Evolutionary conservation across 2,888 invertebrate genomes (phyloP).

Genomic region (Platycnemis pennipes): DNA sequence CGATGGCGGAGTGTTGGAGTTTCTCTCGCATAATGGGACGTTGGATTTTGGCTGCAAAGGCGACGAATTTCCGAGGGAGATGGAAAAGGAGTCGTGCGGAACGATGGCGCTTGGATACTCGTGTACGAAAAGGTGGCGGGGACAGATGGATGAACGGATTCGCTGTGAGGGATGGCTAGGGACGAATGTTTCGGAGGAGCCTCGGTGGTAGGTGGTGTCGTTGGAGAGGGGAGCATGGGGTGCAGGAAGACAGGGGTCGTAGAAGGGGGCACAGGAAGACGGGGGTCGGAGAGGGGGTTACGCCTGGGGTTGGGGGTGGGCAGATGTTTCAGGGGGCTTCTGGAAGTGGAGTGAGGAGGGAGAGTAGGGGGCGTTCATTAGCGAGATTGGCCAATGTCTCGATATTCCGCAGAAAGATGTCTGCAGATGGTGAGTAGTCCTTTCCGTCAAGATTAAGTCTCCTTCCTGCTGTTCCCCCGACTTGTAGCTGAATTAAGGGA

Average conservation of each 20-base stretch:
- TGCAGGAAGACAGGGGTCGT: neutral
- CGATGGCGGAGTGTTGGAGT: neutral
- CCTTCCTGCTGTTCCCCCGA: neutral
- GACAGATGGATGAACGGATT: neutral
- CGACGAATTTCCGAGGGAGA: neutral
- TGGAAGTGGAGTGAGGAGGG: neutral
- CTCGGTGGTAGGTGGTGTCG: neutral
- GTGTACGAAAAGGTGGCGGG: neutral
- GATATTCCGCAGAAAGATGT: conserved; percentile 13
- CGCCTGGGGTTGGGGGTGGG: neutral
- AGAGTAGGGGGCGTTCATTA: neutral
- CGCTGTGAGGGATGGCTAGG: neutral
- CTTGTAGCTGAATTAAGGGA: neutral
- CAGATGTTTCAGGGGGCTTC: neutral
- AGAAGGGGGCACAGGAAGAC: too few relatives aligned
- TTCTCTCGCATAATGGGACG: neutral
- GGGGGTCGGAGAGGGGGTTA: neutral
- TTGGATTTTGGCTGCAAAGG: neutral
- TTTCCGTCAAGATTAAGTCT: neutral
- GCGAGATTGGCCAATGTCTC: conserved; percentile 38
- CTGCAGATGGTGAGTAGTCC: conserved; percentile 28
- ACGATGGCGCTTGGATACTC: neutral
- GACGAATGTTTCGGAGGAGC: neutral
- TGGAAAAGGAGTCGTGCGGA: neutral
- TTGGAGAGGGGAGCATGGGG: neutral